Evolutionary conservation across 2,888 invertebrate genomes (phyloP).

Genomic region (Adineta ricciae): DNA sequence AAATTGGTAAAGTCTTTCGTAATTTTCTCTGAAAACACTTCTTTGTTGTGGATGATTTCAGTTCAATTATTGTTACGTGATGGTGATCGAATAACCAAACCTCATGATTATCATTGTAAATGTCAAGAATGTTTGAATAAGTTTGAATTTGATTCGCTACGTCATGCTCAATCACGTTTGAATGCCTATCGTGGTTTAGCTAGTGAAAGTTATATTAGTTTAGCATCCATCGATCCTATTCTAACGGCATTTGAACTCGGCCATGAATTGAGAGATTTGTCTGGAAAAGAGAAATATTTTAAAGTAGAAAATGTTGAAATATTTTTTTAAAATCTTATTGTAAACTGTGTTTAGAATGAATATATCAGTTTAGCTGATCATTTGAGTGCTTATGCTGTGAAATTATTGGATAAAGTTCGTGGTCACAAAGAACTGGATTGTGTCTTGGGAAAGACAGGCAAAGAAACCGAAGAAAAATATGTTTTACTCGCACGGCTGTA

Average conservation of each 20-base stretch:
- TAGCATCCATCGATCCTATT: slow-evolving; percentile 46
- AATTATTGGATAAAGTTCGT: slow-evolving; percentile 44
- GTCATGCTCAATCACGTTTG: slow-evolving; percentile 45
- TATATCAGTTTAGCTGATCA: slow-evolving; percentile 43
- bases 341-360: slow-evolving; percentile 40
- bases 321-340: not conserved
- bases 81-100: slow-evolving; percentile 44
- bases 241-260: slow-evolving; percentile 45
- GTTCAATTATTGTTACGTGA: slow-evolving; percentile 39
- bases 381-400: slow-evolving; percentile 45
- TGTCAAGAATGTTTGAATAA: slow-evolving; percentile 44
- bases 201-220: slow-evolving; percentile 46
- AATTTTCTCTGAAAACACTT: not conserved
- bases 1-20: slow-evolving; percentile 37
- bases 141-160: slow-evolving; percentile 44
- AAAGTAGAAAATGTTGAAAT: slow-evolving; percentile 42
- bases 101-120: slow-evolving; percentile 45
- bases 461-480: slow-evolving; percentile 41
- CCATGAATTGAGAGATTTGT: slow-evolving; percentile 42
- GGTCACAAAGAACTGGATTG: slow-evolving; percentile 46
- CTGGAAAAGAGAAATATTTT: slow-evolving; percentile 45
- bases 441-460: slow-evolving; percentile 44
- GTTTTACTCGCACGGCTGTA: slow-evolving; percentile 42
- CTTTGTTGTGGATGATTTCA: not conserved
- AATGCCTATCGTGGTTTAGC: slow-evolving; percentile 45